These are phyloP conservation scores for Galbula dea DNA, from an alignment of 2,113 vertebrate species.

Conservation along the genomic window DNA sequence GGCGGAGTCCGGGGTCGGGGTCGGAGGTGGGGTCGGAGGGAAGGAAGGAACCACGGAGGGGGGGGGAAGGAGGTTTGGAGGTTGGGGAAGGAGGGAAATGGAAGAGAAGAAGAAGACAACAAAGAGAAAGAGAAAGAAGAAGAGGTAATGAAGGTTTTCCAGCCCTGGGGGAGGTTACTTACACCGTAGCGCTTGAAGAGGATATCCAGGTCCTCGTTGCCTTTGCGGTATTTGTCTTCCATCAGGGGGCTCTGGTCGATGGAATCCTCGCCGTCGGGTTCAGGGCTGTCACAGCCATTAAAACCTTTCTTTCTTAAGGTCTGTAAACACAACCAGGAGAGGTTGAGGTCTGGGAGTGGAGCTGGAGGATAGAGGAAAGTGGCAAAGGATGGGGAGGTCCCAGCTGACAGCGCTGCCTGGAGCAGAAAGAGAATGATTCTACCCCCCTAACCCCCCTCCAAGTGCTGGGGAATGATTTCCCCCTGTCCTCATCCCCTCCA, in stretches of 20 bases:
- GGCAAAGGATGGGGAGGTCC: too few species aligned
- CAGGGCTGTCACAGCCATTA: slow-evolving; percentile 98
- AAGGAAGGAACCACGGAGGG: too few species aligned
- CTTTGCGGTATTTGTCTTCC: slow-evolving; percentile 96
- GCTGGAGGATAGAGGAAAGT: not conserved
- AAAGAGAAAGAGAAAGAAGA: not conserved
- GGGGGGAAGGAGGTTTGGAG: not conserved
- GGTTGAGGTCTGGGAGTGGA: not conserved
- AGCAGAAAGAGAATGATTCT: not conserved
- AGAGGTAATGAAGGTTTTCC: slow-evolving; percentile 65
- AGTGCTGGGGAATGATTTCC: too few species aligned
- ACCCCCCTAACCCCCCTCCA: not conserved
- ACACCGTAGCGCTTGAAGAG: slow-evolving; percentile 97
- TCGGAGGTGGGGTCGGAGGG: too few species aligned
- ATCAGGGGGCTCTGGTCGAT: slow-evolving; percentile 95
- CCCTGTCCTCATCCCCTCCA: too few species aligned
- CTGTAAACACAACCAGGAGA: slow-evolving; percentile 78
- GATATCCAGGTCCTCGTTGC: slow-evolving; percentile 92
- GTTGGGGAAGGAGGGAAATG: not conserved
- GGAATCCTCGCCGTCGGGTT: slow-evolving; percentile 96
- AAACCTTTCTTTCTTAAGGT: slow-evolving; percentile 99
- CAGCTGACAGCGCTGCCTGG: too few species aligned
- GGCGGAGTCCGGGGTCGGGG: too few species aligned
- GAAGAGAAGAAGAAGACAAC: slow-evolving; percentile 7
- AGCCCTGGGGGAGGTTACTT: slow-evolving; percentile 78